phyloP scores from a whole-genome alignment of 2,797 vertebrate genomes.

The Sciurus carolinensis region DNA sequence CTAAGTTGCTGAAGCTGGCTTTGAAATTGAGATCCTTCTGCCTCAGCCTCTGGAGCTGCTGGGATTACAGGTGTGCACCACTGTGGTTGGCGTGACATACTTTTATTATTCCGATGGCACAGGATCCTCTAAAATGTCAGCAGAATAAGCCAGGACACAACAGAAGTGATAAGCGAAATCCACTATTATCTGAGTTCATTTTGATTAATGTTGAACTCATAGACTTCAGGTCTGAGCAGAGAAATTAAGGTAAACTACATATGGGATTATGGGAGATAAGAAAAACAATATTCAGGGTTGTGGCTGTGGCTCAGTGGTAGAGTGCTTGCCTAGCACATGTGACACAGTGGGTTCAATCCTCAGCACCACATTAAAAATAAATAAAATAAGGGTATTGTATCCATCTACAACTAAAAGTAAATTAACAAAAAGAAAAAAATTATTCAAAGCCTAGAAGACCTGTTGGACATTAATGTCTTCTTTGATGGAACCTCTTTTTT shows the following conservation, averaged over 20 bases:
- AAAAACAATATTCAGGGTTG: not conserved
- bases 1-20: no score
- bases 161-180: not conserved
- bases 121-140: slow-evolving; percentile 24
- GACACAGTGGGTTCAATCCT: no score
- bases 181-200: not conserved
- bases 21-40: no score
- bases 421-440: not conserved
- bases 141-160: not conserved
- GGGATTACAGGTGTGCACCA: no score
- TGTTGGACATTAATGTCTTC: not conserved
- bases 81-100: no score
- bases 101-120: not conserved
- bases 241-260: not conserved
- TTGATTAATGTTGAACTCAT: slow-evolving; percentile 48
- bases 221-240: not conserved
- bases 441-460: not conserved
- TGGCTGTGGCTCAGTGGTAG: no score
- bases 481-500: not conserved
- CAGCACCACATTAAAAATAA: no score
- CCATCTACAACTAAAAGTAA: no score
- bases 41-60: no score
- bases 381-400: no score
- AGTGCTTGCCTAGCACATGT: no score
- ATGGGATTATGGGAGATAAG: not conserved